Evolutionary conservation across 2,113 vertebrate species (phyloP).

Genomic region (Sylvietta virens): DNA sequence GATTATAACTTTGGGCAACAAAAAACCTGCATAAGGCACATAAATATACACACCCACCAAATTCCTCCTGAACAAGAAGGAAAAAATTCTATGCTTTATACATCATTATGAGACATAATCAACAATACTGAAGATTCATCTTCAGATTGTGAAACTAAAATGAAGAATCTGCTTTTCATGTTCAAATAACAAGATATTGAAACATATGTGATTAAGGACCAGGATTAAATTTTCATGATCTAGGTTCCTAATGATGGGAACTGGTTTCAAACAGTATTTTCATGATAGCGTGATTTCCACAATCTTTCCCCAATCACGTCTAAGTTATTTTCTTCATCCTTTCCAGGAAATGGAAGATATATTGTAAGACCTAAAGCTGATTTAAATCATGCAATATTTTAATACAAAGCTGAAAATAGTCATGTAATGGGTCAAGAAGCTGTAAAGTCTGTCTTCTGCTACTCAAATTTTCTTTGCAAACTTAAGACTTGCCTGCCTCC

Average conservation of each 20-base stretch:
- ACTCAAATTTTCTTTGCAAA: neutral
- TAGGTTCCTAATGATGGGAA: neutral
- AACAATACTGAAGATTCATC: neutral
- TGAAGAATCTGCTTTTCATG: neutral
- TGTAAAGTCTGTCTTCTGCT: neutral
- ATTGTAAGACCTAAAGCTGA: neutral
- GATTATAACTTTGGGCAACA: neutral
- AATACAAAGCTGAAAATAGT: neutral
- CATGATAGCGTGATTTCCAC: neutral
- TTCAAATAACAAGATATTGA: neutral
- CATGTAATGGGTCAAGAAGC: neutral
- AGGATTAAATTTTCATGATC: neutral
- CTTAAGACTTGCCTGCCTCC: neutral
- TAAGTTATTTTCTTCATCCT: neutral
- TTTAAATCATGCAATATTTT: neutral
- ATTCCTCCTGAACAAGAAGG: neutral
- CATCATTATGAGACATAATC: neutral
- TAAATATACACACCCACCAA: neutral
- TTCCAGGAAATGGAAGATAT: neutral
- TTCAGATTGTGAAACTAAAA: neutral
- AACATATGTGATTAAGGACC: neutral
- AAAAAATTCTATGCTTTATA: neutral
- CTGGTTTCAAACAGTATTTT: neutral
- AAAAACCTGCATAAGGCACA: neutral
- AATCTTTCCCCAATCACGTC: neutral